phyloP scores from a whole-genome alignment of 1,140 invertebrate species.

The Formica exsecta region DNA sequence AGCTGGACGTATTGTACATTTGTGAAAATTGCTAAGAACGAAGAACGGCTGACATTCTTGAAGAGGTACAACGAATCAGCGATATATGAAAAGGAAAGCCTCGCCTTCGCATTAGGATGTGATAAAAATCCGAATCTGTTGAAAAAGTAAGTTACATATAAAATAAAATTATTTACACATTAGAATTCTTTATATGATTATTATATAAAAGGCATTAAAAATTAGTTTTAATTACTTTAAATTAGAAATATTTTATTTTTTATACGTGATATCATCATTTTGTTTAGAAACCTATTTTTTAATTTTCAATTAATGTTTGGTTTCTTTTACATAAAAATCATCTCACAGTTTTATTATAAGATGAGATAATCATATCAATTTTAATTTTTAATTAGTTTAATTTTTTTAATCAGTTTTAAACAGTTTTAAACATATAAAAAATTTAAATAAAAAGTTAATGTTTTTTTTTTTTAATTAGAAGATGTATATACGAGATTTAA shows the following conservation, averaged over 20 bases:
- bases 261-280: no score
- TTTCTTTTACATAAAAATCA: no score
- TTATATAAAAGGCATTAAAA: not conserved
- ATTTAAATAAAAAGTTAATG: no score
- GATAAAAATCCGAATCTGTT: slow-evolving; percentile 28
- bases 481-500: no score
- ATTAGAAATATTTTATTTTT: not conserved
- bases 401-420: no score
- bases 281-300: no score
- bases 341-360: no score
- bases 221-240: not conserved
- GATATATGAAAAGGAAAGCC: slow-evolving; percentile 87
- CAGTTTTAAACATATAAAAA: no score
- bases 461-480: no score
- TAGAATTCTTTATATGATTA: not conserved
- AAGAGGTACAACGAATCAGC: slow-evolving; percentile 83
- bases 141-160: slow-evolving; percentile 19
- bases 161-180: not conserved
- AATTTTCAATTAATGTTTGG: no score
- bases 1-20: slow-evolving; percentile 87
- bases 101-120: slow-evolving; percentile 87
- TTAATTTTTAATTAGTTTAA: no score
- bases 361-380: no score
- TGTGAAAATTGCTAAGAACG: slow-evolving; percentile 84
- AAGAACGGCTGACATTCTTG: slow-evolving; percentile 87